Conservation (phyloP, 2,797 vertebrate species). For the Echiichthys vipera region DNA sequence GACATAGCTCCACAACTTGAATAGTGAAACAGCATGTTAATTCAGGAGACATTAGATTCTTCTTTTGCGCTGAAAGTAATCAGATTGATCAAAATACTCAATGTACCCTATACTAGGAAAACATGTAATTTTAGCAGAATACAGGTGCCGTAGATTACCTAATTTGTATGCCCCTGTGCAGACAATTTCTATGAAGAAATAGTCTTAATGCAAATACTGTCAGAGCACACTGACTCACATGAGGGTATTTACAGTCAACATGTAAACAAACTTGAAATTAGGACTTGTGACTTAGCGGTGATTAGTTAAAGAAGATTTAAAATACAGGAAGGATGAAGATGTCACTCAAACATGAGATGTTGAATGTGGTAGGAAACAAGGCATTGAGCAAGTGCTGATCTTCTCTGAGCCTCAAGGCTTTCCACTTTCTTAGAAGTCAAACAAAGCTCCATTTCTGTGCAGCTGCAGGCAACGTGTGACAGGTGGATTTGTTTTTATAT, state of each 20-base stretch:
- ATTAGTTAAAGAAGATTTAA: constrained; percentile 75
- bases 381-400: constrained; percentile 58
- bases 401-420: constrained; percentile 54
- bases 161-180: neutral
- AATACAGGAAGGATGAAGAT: constrained; percentile 65
- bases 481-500: constrained; percentile 35
- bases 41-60: neutral
- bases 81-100: neutral
- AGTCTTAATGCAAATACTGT: constrained; percentile 45
- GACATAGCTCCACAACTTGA: constrained; percentile 14
- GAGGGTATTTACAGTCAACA: constrained; percentile 65
- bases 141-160: neutral
- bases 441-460: constrained; percentile 50
- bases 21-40: constrained; percentile 4
- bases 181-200: constrained; percentile 21
- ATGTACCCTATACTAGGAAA: neutral
- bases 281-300: constrained; percentile 55
- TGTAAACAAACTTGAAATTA: constrained; percentile 67
- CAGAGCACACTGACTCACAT: constrained; percentile 29
- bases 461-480: constrained; percentile 39
- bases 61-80: constrained; percentile 10
- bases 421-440: constrained; percentile 57
- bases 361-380: constrained; percentile 47
- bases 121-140: neutral
- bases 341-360: constrained; percentile 59